Percentiles rank a stretch among this genome's conserved stretches.
phyloP scores from a whole-genome alignment of 2,888 invertebrate genomes.

The Coleophora deauratella region DNA sequence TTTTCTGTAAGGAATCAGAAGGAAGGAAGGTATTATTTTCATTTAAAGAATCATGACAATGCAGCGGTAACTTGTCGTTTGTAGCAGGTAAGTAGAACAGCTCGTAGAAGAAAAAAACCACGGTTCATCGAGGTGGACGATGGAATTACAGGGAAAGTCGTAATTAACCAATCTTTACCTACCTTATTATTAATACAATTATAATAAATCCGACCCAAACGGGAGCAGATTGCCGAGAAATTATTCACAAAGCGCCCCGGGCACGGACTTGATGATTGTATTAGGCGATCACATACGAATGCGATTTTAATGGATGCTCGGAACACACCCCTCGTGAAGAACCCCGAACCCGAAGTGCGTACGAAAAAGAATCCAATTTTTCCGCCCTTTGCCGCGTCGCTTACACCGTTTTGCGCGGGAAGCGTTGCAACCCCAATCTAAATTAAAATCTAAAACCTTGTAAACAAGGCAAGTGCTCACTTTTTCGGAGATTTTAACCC shows the following conservation, averaged over 20 bases:
- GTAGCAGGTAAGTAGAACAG: too few species aligned
- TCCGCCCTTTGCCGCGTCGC: conserved; percentile 26
- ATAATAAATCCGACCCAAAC: conserved; percentile 55
- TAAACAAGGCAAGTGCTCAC: conserved; percentile 76
- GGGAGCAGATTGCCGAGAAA: conserved; percentile 71
- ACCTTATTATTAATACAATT: conserved; percentile 13
- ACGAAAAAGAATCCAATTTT: conserved; percentile 33
- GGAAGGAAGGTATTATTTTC: too few species aligned
- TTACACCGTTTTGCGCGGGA: conserved; percentile 42
- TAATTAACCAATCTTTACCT: too few species aligned
- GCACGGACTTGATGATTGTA: conserved; percentile 71
- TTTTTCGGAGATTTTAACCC: conserved; percentile 75
- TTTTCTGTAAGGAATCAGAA: too few species aligned
- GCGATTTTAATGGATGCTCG: conserved; percentile 70
- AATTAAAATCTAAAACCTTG: conserved; percentile 77
- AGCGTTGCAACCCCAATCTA: conserved; percentile 65
- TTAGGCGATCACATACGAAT: conserved; percentile 75
- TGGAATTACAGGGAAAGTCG: too few species aligned
- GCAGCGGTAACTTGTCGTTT: too few species aligned
- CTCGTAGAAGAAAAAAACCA: too few species aligned
- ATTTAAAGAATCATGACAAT: too few species aligned
- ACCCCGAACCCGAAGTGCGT: conserved; percentile 27
- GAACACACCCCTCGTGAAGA: conserved; percentile 31
- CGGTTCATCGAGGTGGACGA: too few species aligned
- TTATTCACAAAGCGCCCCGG: conserved; percentile 69